Percentiles rank a stretch among this genome's conserved stretches.
These are phyloP conservation scores for Arion vulgaris DNA, from an alignment of 1,140 invertebrate species.

Conservation along the genomic window DNA sequence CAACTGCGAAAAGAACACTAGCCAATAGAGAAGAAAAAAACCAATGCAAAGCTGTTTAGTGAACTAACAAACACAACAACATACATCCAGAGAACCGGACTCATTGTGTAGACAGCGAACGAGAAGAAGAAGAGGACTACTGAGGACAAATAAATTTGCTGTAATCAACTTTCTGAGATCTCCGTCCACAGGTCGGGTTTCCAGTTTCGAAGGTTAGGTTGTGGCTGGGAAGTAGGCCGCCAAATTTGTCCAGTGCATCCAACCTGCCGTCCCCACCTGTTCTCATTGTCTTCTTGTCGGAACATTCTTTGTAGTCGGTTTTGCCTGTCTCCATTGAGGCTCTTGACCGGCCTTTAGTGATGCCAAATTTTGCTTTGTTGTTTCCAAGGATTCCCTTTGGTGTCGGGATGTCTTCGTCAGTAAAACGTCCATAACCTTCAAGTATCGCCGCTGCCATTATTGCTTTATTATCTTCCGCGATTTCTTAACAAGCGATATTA, in stretches of 20 bases:
- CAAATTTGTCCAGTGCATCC: neutral
- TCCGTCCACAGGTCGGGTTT: neutral
- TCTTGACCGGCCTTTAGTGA: neutral
- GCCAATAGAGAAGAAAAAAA: too few relatives aligned
- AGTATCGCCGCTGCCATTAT: neutral
- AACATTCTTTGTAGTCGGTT: neutral
- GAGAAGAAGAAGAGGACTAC: too few relatives aligned
- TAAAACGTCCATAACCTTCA: neutral
- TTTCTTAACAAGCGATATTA: too few relatives aligned
- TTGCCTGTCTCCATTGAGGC: neutral
- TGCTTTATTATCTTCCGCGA: neutral
- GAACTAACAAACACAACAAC: too few relatives aligned
- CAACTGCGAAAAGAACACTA: too few relatives aligned
- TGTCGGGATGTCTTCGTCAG: neutral
- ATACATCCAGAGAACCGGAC: too few relatives aligned
- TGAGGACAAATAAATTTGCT: too few relatives aligned
- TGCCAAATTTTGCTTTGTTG: too few relatives aligned
- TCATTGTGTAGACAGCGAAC: too few relatives aligned
- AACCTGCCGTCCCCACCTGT: neutral
- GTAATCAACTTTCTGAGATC: too few relatives aligned
- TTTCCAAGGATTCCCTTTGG: neutral
- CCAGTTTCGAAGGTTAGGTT: neutral
- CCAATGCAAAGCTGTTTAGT: too few relatives aligned
- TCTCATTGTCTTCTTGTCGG: neutral
- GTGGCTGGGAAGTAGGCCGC: neutral